Evolutionary conservation across 2,797 vertebrate species (phyloP).

Genomic region (Nannoperca obscura): DNA sequence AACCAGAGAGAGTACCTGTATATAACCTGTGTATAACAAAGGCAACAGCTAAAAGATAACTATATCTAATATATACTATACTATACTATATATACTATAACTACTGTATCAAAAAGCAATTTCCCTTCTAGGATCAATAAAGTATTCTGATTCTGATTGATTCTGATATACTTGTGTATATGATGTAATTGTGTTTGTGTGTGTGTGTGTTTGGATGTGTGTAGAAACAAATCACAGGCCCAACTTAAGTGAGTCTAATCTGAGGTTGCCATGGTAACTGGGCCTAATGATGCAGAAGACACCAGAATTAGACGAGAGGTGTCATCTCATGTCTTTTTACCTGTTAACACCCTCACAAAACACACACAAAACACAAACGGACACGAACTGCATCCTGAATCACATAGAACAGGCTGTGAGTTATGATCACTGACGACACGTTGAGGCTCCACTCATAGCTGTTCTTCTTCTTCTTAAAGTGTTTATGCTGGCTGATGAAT

Average conservation of each 20-base stretch:
- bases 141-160: too few relatives aligned
- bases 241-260: slow-evolving; percentile 26
- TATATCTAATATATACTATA: not conserved
- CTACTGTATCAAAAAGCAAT: too few relatives aligned
- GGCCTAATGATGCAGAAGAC: slow-evolving; percentile 58
- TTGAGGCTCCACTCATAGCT: slow-evolving; percentile 19
- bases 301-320: slow-evolving; percentile 68
- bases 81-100: too few relatives aligned
- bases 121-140: too few relatives aligned
- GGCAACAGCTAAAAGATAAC: not conserved
- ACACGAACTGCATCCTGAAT: slow-evolving; percentile 3
- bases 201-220: not conserved
- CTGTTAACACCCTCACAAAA: slow-evolving; percentile 9
- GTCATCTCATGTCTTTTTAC: slow-evolving; percentile 35
- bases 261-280: slow-evolving; percentile 67
- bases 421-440: slow-evolving; percentile 29
- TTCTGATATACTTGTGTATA: too few relatives aligned
- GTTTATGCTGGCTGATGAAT: slow-evolving; percentile 60
- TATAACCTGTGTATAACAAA: slow-evolving; percentile 15
- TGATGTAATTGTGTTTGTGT: not conserved
- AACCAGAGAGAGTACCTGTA: not conserved
- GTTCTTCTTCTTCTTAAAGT: slow-evolving; percentile 35
- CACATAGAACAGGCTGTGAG: slow-evolving; percentile 34
- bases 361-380: slow-evolving; percentile 9
- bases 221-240: slow-evolving; percentile 24